Base-by-base conservation (phyloP, 2,797 vertebrate species). In the Sphenopsis melanotis region DNA sequence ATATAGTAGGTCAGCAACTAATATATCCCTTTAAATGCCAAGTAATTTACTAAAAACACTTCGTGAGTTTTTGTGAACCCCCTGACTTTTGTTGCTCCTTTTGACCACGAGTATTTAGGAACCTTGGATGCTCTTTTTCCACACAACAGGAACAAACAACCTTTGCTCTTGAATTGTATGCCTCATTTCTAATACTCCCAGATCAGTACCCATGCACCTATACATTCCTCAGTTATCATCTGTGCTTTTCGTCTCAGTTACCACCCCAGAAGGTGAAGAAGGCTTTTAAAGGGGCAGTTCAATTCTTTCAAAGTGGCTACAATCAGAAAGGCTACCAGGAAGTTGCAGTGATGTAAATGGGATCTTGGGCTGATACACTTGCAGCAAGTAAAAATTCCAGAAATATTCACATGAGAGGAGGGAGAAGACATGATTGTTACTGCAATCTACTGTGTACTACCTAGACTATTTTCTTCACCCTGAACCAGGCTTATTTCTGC, bases 141-240 rank as follows among this genome's bases (percentile, higher is more conserved):
- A 65, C 6, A 14, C 7, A 63, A 32, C 0, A 2, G 2, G 1
- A 42, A 55, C 11, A 19, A 36, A 59, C 15, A 50, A 12, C 6
- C 1, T 74, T 82, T 66, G 52, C 19, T 87, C 19, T 41, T 49
- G 30, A 72, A 22, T 13, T 76, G 11, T 14, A 19, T 57, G 15
- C 4, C 12, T 55, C 15, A 55, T 36, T 84, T 61, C 41, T 41
- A 41, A 55, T 46, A 60, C 23, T 26, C 36, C 80, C 64, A 59
- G 26, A 80, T 34, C 47, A 71, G 47, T 15, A 49, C 5, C 10
- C n/a, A 8, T 12, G 32, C 39, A 57, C 7, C 7, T 42, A 17
- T 8, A 49, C 2, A 7, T 20, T 76, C 49, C 22, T 72, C 2
- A 0, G 7, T 42, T 59, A n/a, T 0, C 0, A 5, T 4, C 50